phyloP scores from a whole-genome alignment of 2,888 invertebrate genomes.

The Xanthostigma xanthostigma region DNA sequence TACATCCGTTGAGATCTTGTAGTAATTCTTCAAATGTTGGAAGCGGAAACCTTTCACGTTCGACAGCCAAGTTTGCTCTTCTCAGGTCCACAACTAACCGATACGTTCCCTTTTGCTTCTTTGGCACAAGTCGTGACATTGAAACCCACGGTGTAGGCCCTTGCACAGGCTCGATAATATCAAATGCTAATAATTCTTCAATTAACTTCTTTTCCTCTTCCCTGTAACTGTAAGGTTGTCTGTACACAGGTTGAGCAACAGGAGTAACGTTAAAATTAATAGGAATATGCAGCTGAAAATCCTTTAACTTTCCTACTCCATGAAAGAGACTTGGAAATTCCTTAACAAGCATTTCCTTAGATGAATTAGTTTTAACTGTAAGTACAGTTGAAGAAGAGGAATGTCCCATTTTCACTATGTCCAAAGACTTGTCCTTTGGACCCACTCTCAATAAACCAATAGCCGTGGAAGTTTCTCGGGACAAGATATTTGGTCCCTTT shows the following conservation, averaged over 20 bases:
- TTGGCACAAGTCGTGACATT: slow-evolving; percentile 14
- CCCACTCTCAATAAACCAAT: too few species aligned
- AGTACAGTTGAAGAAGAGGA: too few species aligned
- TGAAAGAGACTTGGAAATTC: slow-evolving; percentile 3
- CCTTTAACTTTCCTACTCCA: slow-evolving; percentile 8
- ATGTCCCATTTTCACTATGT: too few species aligned
- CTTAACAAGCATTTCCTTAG: not conserved
- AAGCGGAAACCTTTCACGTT: slow-evolving; percentile 7
- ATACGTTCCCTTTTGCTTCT: slow-evolving; percentile 10
- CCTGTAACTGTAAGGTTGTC: slow-evolving; percentile 8
- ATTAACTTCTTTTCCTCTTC: slow-evolving; percentile 7
- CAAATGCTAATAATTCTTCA: slow-evolving; percentile 5
- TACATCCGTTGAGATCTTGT: not conserved
- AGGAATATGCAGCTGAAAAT: slow-evolving; percentile 5
- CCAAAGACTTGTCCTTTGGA: too few species aligned
- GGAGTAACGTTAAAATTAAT: slow-evolving; percentile 5
- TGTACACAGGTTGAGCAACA: slow-evolving; percentile 9
- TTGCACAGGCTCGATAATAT: slow-evolving; percentile 11
- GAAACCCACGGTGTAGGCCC: slow-evolving; percentile 13
- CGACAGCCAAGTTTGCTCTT: slow-evolving; percentile 11
- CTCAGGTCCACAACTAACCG: slow-evolving; percentile 16
- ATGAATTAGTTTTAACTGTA: too few species aligned
- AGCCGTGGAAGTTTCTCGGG: too few species aligned
- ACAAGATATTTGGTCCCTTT: too few species aligned
- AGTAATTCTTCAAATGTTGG: not conserved